These are phyloP conservation scores for Drosophila nigromelanica DNA, from an alignment of 1,140 invertebrate genomes.

Conservation along the genomic window DNA sequence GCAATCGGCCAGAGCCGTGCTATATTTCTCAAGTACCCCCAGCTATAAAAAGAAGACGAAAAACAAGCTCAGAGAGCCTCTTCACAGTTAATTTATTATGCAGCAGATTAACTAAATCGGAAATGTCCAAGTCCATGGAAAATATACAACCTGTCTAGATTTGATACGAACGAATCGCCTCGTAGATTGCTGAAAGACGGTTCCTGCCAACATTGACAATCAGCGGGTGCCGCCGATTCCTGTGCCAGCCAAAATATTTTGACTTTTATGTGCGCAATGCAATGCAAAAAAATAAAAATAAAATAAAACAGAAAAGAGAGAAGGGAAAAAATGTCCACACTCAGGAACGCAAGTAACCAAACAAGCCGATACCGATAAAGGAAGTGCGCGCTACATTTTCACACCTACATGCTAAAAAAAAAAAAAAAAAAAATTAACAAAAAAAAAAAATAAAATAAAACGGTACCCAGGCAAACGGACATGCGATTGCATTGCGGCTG, in stretches of 20 bases:
- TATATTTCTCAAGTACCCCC: slow-evolving; percentile 13
- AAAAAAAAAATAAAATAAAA: slow-evolving; percentile 4
- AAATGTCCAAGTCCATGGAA: slow-evolving; percentile 34
- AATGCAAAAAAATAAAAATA: slow-evolving; percentile 27
- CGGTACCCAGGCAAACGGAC: slow-evolving; percentile 23
- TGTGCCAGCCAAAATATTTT: slow-evolving; percentile 47
- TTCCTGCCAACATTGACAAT: neutral
- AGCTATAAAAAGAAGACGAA: neutral
- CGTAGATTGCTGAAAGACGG: slow-evolving; percentile 16
- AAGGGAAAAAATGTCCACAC: slow-evolving; percentile 11
- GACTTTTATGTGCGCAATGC: slow-evolving; percentile 52
- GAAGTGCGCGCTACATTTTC: slow-evolving; percentile 54
- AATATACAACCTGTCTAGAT: slow-evolving; percentile 55
- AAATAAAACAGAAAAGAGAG: neutral
- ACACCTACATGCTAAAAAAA: slow-evolving; percentile 57
- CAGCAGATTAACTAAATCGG: slow-evolving; percentile 48
- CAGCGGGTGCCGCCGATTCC: slow-evolving; percentile 11
- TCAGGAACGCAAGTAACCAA: slow-evolving; percentile 23
- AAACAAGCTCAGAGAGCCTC: slow-evolving; percentile 7
- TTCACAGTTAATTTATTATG: slow-evolving; percentile 36
- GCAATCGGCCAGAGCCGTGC: neutral
- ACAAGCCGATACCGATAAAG: slow-evolving; percentile 45
- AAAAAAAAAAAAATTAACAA: neutral
- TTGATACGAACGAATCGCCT: slow-evolving; percentile 29
- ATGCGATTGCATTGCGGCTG: slow-evolving; percentile 34